Evolutionary conservation across 2,113 vertebrate species (phyloP), one percentile per base, ranked within the genome.

Genomic region (Apus apus): DNA sequence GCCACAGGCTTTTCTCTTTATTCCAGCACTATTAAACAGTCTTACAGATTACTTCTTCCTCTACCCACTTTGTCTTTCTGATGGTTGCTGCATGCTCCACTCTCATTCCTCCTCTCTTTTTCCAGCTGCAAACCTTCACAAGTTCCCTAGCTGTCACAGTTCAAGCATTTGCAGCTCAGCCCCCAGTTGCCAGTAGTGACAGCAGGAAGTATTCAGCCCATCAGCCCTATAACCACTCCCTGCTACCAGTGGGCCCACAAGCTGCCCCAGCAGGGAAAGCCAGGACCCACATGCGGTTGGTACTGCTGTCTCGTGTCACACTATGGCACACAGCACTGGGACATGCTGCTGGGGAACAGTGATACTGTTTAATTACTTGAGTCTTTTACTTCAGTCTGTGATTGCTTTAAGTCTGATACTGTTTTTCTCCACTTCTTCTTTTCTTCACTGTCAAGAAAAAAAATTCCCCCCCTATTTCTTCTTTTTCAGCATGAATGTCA

Each of bases 181-280:
- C 5, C 9, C 20, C 18, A 29, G 23, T 11, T 50, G 34, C 9
- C 18, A 3, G 3, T 11, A 34, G 23, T 16, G 46, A 23, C 20
- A 30, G 32, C 48, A 83, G 48, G n/a, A 71, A n/a, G 22, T 22
- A 54, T 23, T 70, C 2, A 1, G 38, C 26, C 11, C 26, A n/a
- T 36, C 46, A 43, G 13, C 18, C 17, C 22, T 64, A 54, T 15
- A 76, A 36, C 25, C 25, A 11, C 8, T 9, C 8, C 38, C 19
- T 1, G 2, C 15, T 34, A 34, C 13, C 18, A 16, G 5, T 0
- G 1, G n/a, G 3, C 21, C 8, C 2, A 1, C 20, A 38, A 51
- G 25, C 16, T 0, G 2, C 9, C 32, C 50, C 0, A 0, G 20
- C 25, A 13, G 23, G 11, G 25, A 53, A 4, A 64, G 34, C 2